Evolutionary conservation across 2,113 vertebrate genomes (phyloP).

Genomic region (Pachyramphus minor): DNA sequence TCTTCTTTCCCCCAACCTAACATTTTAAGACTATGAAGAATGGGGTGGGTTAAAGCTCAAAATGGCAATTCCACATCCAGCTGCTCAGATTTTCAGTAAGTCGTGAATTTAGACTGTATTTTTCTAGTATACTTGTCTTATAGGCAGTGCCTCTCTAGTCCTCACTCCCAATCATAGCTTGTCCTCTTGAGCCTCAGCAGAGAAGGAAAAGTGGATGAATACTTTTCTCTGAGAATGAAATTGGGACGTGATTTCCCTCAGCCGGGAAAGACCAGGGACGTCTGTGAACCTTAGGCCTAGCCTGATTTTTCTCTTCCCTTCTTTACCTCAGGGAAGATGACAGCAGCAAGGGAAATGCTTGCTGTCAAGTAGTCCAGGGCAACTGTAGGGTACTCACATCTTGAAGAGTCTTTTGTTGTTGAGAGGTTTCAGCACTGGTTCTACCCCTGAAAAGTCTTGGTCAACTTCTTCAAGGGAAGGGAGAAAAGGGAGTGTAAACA

Average conservation of each 20-base stretch:
- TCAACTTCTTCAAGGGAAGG: not conserved
- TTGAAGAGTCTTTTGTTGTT: not conserved
- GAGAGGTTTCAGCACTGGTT: rapidly evolving
- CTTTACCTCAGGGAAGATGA: not conserved
- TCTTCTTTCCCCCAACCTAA: not conserved
- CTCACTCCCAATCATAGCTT: not conserved
- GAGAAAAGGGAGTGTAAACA: not conserved
- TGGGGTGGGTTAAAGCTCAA: not conserved
- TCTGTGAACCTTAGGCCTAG: not conserved
- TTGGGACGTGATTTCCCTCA: not conserved
- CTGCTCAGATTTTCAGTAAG: not conserved
- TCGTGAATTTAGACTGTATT: rapidly evolving
- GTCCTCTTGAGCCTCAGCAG: not conserved
- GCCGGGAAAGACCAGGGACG: not conserved
- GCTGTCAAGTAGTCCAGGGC: not conserved
- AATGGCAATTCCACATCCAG: not conserved
- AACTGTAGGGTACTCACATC: not conserved
- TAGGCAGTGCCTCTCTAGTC: not conserved
- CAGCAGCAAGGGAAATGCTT: not conserved
- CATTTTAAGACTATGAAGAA: not conserved
- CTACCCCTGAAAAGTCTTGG: not conserved
- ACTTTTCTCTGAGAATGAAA: not conserved
- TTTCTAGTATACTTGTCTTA: not conserved
- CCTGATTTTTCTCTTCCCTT: not conserved
- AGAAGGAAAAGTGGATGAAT: not conserved